Evolutionary conservation across 1,140 invertebrate genomes (phyloP).

Genomic region (Zaprionus gabonicus): DNA sequence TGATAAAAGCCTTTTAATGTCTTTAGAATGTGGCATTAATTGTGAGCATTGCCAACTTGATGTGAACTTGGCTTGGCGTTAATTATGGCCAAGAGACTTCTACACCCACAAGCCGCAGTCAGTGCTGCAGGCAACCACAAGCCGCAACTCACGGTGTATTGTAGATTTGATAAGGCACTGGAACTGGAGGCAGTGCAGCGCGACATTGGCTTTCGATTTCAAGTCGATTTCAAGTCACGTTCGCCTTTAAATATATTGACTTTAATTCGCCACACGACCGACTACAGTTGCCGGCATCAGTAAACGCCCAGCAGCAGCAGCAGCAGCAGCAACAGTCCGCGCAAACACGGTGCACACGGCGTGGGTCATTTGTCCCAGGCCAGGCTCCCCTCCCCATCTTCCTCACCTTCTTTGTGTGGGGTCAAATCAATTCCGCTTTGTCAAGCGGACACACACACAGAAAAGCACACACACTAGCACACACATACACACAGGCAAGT

Average conservation of each 20-base stretch:
- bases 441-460: slow-evolving; percentile 35
- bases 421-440: slow-evolving; percentile 66
- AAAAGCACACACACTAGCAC: slow-evolving; percentile 15
- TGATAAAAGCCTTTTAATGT: slow-evolving; percentile 71
- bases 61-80: not conserved
- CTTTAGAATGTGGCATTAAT: slow-evolving; percentile 65
- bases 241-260: slow-evolving; percentile 45
- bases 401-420: slow-evolving; percentile 11
- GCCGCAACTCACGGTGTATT: not conserved
- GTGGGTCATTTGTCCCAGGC: slow-evolving; percentile 52
- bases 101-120: not conserved
- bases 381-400: slow-evolving; percentile 1
- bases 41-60: slow-evolving; percentile 3
- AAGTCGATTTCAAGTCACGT: slow-evolving; percentile 64
- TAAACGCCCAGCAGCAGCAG: slow-evolving; percentile 24
- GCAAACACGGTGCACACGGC: slow-evolving; percentile 12
- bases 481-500: slow-evolving; percentile 22
- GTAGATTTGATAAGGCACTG: not conserved
- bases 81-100: not conserved
- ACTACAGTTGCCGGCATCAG: slow-evolving; percentile 9
- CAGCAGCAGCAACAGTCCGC: slow-evolving; percentile 7
- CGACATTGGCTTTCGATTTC: slow-evolving; percentile 71
- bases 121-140: not conserved
- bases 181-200: slow-evolving; percentile 5
- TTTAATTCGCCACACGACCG: slow-evolving; percentile 43